These are phyloP conservation scores for Epinephelus cyanopodus DNA, from an alignment of 2,113 vertebrate species.

Conservation along the genomic window DNA sequence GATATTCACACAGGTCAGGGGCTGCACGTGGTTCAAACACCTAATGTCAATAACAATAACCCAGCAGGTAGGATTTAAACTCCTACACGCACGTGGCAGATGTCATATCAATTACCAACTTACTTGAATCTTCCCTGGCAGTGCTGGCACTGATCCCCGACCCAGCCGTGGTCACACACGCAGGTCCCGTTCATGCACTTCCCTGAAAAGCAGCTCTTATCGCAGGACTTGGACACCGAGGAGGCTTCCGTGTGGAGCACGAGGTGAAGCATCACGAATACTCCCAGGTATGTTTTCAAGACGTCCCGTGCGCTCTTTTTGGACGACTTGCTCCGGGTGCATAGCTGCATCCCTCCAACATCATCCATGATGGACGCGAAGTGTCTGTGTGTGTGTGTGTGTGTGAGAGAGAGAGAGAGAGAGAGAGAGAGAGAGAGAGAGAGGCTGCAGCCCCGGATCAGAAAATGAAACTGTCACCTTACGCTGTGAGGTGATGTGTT, in stretches of 20 bases:
- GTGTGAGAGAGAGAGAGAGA: too few species aligned
- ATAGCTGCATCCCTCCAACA: neutral
- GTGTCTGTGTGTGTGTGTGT: neutral
- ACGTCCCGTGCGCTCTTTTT: neutral
- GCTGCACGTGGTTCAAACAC: too few species aligned
- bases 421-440: too few species aligned
- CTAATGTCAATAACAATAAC: too few species aligned
- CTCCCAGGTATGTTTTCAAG: constrained; percentile 51
- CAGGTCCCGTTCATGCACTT: constrained; percentile 94
- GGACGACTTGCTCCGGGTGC: constrained; percentile 27
- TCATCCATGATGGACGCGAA: constrained; percentile 50
- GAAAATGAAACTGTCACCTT: constrained; percentile 3
- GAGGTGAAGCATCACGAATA: constrained; percentile 53
- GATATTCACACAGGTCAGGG: too few species aligned
- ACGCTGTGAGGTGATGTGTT: constrained; percentile 7
- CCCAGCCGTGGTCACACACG: constrained; percentile 95
- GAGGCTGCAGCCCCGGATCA: neutral
- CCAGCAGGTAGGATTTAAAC: neutral
- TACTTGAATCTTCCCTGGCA: constrained; percentile 98
- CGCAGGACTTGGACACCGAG: constrained; percentile 45
- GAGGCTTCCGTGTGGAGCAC: constrained; percentile 50
- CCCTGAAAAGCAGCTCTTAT: constrained; percentile 78
- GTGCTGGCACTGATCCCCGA: constrained; percentile 96
- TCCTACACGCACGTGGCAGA: neutral
- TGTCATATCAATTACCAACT: constrained; percentile 70